These are phyloP conservation scores for Spilogale gracilis DNA, from an alignment of 2,113 vertebrate species.

Conservation along the genomic window DNA sequence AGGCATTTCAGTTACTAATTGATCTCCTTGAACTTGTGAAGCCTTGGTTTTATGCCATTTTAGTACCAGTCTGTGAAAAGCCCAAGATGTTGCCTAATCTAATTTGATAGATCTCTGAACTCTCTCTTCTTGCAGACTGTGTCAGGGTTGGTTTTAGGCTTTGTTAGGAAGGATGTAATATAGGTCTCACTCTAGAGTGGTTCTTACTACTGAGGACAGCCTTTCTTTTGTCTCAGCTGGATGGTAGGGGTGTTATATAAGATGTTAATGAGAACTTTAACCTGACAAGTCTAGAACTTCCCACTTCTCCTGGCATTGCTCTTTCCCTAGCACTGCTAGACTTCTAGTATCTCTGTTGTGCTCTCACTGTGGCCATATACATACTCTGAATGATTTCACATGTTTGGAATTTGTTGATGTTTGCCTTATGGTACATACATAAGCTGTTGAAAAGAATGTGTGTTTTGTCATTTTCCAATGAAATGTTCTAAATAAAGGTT, in stretches of 20 bases:
- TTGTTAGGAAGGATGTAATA: not conserved
- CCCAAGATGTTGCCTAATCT: not conserved
- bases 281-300: not conserved
- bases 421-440: not conserved
- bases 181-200: not conserved
- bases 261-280: conserved; percentile 6
- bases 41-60: not conserved
- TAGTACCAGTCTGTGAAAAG: not conserved
- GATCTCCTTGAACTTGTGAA: not conserved
- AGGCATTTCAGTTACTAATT: not conserved
- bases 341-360: not conserved
- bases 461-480: not conserved
- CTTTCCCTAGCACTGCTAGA: not conserved
- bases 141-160: not conserved
- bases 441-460: not conserved
- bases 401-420: conserved; percentile 2
- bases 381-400: not conserved
- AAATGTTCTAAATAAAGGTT: not conserved
- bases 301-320: not conserved
- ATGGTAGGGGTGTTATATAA: not conserved
- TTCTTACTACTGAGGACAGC: not conserved
- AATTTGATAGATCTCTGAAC: not conserved
- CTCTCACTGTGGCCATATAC: not conserved
- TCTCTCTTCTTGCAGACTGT: not conserved
- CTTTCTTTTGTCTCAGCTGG: conserved; percentile 11